These are phyloP conservation scores for Austrolebias charrua DNA, from an alignment of 2,797 vertebrate genomes.

Conservation along the genomic window DNA sequence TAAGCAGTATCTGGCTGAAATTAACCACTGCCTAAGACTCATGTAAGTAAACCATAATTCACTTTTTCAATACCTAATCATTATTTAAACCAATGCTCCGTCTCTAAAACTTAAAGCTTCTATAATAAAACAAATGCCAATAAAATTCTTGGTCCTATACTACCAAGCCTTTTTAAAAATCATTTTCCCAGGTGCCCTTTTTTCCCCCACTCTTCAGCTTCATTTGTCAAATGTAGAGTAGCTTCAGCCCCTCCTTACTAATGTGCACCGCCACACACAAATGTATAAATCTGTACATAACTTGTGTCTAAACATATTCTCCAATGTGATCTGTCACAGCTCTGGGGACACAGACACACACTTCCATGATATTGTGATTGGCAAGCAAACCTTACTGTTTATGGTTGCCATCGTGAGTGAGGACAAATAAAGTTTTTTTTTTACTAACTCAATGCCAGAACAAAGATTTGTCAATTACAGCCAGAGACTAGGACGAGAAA, in stretches of 20 bases:
- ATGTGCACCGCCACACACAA: constrained; percentile 32
- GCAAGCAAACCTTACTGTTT: constrained; percentile 69
- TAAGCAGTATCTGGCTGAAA: too few species aligned
- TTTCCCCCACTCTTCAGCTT: constrained; percentile 68
- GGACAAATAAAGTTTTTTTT: constrained; percentile 62
- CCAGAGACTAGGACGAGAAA: too few species aligned
- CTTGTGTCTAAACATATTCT: constrained; percentile 41
- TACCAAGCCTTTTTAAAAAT: constrained; percentile 46
- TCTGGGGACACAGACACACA: constrained; percentile 48
- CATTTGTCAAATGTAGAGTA: constrained; percentile 70
- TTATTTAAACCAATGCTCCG: too few species aligned
- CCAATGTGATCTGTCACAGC: constrained; percentile 62
- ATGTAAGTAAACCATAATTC: too few species aligned
- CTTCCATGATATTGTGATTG: constrained; percentile 66
- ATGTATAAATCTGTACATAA: constrained; percentile 11
- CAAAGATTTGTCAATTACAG: constrained; percentile 45
- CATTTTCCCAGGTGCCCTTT: constrained; percentile 55
- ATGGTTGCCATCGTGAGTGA: constrained; percentile 56
- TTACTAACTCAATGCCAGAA: constrained; percentile 56
- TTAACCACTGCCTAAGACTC: too few species aligned
- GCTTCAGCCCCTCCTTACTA: constrained; percentile 47
- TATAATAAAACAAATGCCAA: too few species aligned
- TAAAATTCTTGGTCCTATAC: constrained; percentile 53
- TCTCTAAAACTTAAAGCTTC: too few species aligned
- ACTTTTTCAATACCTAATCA: too few species aligned